Base-by-base conservation (phyloP, 2,797 vertebrate species). In the Eptatretus atami region DNA sequence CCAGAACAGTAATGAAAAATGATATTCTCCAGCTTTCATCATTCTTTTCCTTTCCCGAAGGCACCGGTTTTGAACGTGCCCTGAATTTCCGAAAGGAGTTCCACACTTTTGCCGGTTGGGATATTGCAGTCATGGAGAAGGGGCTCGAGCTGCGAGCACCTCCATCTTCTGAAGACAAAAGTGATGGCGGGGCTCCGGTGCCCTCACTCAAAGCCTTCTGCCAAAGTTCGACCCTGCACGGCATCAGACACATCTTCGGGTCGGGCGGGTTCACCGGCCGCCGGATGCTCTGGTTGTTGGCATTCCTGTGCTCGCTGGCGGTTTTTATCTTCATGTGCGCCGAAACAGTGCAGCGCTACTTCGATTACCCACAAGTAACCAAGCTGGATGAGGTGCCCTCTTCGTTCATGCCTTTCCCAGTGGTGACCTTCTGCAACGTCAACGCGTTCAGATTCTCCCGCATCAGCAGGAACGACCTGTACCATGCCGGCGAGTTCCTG, bases 351-450 rank as follows among this genome's bases (percentile, higher is more conserved):
- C 82, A 88, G 73, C 82, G 85, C 70, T 98, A 95, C 72, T 86
- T 98, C 72, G 79, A 83, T 75, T 92, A 94, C 74, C 90, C 87
- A 9, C 86, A 96, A 11, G 79, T 94, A 73, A 94, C 90, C 75
- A 93, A 84, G 71, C 84, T 96, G 68, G 90, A 96, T n/a, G 90
- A 94, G 77, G 79, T 94, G 74, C 73, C 83, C 2, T 73, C 82
- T 64, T 73, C 76, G 64, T 71, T 72, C 70, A 83, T 98, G 73
- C 73, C 76, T 66, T 98, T 93, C 75, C 90, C 90, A 0, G 76
- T 86, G 1, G 73, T 98, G 76, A 98, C 90, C 71, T 81, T 98
- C 79, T 98, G 90, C 80, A 98, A 98, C 77, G 87, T 98, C 74
- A 98, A 98, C 63, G 81, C 90, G 71, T 98, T 98, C 53, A 87